Evolutionary conservation across 2,888 invertebrate species (phyloP).

Genomic region (Zele albiditarsus): DNA sequence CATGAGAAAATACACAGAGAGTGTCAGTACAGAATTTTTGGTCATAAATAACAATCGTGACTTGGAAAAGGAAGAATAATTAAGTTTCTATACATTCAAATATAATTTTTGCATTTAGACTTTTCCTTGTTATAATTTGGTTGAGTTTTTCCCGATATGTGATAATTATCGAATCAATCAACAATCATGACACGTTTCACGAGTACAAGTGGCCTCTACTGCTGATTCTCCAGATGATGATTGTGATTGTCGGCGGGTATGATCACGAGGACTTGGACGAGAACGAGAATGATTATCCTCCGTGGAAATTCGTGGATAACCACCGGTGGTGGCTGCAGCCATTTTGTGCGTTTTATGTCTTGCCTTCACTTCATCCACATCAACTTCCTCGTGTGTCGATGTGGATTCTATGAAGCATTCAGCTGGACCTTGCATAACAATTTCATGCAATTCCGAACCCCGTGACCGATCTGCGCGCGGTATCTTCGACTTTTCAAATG

Average conservation of each 20-base stretch:
- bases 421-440: not conserved
- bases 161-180: not conserved
- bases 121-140: not conserved
- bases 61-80: constrained; percentile 16
- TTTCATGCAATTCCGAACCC: not conserved
- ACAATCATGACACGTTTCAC: not conserved
- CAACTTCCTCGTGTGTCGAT: not conserved
- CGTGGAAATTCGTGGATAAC: not conserved
- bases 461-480: not conserved
- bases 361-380: too few relatives aligned
- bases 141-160: not conserved
- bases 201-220: not conserved
- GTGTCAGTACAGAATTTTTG: constrained; percentile 28
- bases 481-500: not conserved
- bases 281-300: not conserved
- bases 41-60: constrained; percentile 30
- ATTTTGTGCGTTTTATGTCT: too few relatives aligned
- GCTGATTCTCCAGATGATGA: not conserved
- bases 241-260: not conserved
- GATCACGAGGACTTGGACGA: not conserved
- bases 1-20: constrained; percentile 21
- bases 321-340: too few relatives aligned
- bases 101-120: not conserved
- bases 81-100: constrained; percentile 6
- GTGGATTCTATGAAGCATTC: not conserved